Conservation (phyloP, 2,797 vertebrate species). For the Macropodus opercularis region DNA sequence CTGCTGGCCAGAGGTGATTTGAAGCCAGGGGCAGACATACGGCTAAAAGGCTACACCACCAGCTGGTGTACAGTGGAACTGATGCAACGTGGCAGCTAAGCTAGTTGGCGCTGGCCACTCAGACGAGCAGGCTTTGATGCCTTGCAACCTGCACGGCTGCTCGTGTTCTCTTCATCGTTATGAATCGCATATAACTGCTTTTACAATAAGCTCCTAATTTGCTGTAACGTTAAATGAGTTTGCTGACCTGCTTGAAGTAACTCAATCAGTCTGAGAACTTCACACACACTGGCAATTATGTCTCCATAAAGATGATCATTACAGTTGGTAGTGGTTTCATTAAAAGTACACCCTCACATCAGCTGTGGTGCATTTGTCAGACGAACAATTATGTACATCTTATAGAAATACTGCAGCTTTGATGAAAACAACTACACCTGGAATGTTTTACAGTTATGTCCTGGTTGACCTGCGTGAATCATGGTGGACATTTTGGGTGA, state of each 20-base stretch:
- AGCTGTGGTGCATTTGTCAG: constrained; percentile 1
- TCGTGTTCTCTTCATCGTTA: constrained; percentile 8
- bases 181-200: neutral
- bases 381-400: constrained; percentile 17
- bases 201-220: neutral
- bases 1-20: constrained; percentile 11
- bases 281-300: too few species aligned
- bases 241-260: neutral
- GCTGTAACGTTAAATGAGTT: neutral
- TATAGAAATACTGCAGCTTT: constrained; percentile 24
- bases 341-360: too few species aligned
- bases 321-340: constrained; percentile 10
- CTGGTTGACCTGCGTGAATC: constrained; percentile 49
- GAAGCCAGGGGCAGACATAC: constrained; percentile 9
- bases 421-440: constrained; percentile 30
- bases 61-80: constrained; percentile 17
- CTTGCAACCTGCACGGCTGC: constrained; percentile 1
- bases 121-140: constrained; percentile 8
- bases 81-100: constrained; percentile 30
- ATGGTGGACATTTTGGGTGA: constrained; percentile 45
- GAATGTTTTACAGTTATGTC: constrained; percentile 2
- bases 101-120: constrained; percentile 6
- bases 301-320: too few species aligned
- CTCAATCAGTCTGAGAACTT: too few species aligned
- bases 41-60: constrained; percentile 5